Evolutionary conservation across 2,113 vertebrate species (phyloP).

Genomic region (Columba janthina): DNA sequence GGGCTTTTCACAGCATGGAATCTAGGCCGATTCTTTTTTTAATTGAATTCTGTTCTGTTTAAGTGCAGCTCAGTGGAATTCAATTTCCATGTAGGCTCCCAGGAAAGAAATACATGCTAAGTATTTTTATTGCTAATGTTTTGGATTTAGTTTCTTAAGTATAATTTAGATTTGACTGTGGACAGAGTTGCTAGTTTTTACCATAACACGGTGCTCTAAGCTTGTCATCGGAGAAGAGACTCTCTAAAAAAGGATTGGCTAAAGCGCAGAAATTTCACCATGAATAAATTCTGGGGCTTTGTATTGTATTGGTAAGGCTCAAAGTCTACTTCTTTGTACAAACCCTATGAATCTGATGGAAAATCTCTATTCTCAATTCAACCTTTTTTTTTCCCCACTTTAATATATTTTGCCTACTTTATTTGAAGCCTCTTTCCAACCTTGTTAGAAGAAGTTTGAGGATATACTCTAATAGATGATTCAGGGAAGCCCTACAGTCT

Average conservation of each 20-base stretch:
- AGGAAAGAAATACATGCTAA: conserved; percentile 61
- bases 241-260: conserved; percentile 14
- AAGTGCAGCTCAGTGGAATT: conserved; percentile 51
- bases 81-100: conserved; percentile 48
- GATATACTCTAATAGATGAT: not conserved
- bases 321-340: conserved; percentile 19
- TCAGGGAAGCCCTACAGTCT: not conserved
- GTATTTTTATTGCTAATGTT: conserved; percentile 57
- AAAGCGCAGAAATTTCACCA: conserved; percentile 25
- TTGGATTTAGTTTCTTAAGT: conserved; percentile 51
- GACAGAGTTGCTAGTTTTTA: conserved; percentile 40
- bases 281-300: conserved; percentile 43
- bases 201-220: not conserved
- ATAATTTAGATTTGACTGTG: conserved; percentile 43
- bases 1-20: conserved; percentile 60
- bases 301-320: conserved; percentile 33
- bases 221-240: not conserved
- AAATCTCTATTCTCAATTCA: conserved; percentile 10
- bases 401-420: not conserved
- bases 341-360: not conserved
- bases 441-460: not conserved
- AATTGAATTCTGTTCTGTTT: conserved; percentile 58
- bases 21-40: conserved; percentile 29
- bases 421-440: not conserved
- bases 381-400: not conserved